Percentiles rank a stretch among this genome's conserved stretches.
These are phyloP conservation scores for Drymodes brunneopygia DNA, from an alignment of 2,113 vertebrate species.

Conservation along the genomic window DNA sequence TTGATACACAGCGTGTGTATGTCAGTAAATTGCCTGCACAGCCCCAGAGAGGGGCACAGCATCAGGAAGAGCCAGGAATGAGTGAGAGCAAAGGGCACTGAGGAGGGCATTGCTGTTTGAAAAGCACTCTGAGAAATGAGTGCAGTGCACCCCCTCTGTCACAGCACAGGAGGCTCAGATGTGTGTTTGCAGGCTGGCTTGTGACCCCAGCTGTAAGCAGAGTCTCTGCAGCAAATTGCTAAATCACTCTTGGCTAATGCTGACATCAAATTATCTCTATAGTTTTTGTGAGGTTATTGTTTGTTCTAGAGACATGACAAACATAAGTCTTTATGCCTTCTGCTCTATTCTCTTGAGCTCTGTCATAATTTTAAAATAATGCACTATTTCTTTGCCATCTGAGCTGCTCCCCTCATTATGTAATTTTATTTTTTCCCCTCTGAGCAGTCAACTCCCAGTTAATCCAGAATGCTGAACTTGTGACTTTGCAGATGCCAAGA, in stretches of 20 bases:
- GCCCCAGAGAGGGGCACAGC: not conserved
- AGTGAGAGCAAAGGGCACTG: not conserved
- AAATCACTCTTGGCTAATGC: not conserved
- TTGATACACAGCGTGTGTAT: not conserved
- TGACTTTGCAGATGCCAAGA: not conserved
- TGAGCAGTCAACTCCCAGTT: not conserved
- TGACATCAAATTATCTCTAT: not conserved
- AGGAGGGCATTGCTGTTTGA: not conserved
- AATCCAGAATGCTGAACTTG: constrained; percentile 7
- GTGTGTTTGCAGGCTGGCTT: not conserved
- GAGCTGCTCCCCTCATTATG: not conserved
- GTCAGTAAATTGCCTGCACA: not conserved
- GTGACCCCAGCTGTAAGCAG: not conserved
- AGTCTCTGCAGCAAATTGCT: not conserved
- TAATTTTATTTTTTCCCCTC: not conserved
- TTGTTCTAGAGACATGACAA: not conserved
- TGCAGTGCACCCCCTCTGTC: not conserved
- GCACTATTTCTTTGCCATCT: not conserved
- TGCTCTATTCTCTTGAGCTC: not conserved
- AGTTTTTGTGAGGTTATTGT: not conserved
- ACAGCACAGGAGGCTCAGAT: not conserved
- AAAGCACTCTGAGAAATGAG: not conserved
- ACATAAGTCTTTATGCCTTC: not conserved
- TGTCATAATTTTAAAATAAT: not conserved
- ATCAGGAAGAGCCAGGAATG: not conserved